Evolutionary conservation across 2,888 invertebrate species (phyloP).

Genomic region (Athetis lepigone): DNA sequence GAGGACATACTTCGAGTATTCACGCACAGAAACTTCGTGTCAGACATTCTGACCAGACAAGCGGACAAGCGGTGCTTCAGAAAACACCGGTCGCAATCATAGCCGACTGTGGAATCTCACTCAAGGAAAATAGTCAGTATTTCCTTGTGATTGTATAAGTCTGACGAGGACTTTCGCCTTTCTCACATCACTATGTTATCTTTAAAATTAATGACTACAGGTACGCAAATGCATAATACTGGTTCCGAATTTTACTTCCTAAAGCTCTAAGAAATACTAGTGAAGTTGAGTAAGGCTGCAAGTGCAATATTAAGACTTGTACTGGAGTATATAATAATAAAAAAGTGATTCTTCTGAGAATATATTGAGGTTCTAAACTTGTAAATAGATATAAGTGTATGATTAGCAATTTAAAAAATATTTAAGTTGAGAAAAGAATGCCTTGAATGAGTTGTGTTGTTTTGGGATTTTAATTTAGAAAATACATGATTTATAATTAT

Average conservation of each 20-base stretch:
- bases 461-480: slow-evolving; percentile 79
- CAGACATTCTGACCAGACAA: slow-evolving; percentile 97
- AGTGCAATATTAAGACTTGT: slow-evolving; percentile 59
- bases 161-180: slow-evolving; percentile 32
- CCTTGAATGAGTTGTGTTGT: slow-evolving; percentile 79
- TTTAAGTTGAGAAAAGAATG: slow-evolving; percentile 75
- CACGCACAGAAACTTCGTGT: slow-evolving; percentile 96
- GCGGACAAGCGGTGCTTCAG: slow-evolving; percentile 98
- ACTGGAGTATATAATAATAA: slow-evolving; percentile 31
- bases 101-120: slow-evolving; percentile 70
- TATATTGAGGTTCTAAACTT: slow-evolving; percentile 66
- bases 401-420: slow-evolving; percentile 68
- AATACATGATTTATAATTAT: slow-evolving; percentile 70
- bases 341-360: slow-evolving; percentile 54
- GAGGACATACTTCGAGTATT: slow-evolving; percentile 97
- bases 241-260: slow-evolving; percentile 4
- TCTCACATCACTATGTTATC: slow-evolving; percentile 35
- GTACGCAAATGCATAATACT: slow-evolving; percentile 25
- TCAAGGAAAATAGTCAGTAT: slow-evolving; percentile 49
- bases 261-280: slow-evolving; percentile 29
- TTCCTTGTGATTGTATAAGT: slow-evolving; percentile 51
- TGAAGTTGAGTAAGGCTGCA: slow-evolving; percentile 52
- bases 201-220: slow-evolving; percentile 23
- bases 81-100: slow-evolving; percentile 95
- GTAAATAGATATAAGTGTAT: slow-evolving; percentile 74